These are phyloP conservation scores for Dryobotodes eremita DNA, from an alignment of 2,888 invertebrate species.

Conservation along the genomic window DNA sequence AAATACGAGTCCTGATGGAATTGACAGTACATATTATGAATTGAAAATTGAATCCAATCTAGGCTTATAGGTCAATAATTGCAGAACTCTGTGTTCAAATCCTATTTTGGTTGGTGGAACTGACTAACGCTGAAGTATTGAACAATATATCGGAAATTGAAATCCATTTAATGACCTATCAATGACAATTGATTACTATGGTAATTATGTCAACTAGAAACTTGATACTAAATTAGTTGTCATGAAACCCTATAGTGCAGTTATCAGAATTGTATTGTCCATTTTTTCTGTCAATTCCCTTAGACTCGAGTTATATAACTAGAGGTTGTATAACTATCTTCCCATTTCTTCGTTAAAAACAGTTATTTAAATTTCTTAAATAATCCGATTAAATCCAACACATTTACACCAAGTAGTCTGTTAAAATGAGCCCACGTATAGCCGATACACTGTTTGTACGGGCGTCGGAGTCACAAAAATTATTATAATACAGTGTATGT, in stretches of 20 bases:
- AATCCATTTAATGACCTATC: constrained; percentile 11
- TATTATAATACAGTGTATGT: not conserved
- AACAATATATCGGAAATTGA: not conserved
- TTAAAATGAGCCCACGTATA: not conserved
- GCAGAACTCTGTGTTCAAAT: constrained; percentile 13
- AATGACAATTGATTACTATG: constrained; percentile 1
- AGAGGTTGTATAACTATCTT: not conserved
- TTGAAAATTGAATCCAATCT: constrained; percentile 19
- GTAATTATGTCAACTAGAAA: not conserved
- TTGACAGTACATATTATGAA: not conserved
- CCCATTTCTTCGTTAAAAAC: not conserved
- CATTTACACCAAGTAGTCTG: not conserved
- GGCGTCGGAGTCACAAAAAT: not conserved
- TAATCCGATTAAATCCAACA: not conserved
- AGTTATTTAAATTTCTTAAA: no score
- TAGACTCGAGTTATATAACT: not conserved
- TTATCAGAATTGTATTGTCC: not conserved
- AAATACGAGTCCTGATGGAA: constrained; percentile 37
- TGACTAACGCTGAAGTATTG: not conserved
- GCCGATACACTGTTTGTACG: not conserved
- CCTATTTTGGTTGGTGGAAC: not conserved
- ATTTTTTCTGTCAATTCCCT: not conserved
- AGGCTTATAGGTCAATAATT: constrained; percentile 4
- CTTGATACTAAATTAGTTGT: not conserved
- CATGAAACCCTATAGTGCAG: not conserved